Conservation (phyloP, 2,113 vertebrate genomes). For the Hipposideros armiger region DNA sequence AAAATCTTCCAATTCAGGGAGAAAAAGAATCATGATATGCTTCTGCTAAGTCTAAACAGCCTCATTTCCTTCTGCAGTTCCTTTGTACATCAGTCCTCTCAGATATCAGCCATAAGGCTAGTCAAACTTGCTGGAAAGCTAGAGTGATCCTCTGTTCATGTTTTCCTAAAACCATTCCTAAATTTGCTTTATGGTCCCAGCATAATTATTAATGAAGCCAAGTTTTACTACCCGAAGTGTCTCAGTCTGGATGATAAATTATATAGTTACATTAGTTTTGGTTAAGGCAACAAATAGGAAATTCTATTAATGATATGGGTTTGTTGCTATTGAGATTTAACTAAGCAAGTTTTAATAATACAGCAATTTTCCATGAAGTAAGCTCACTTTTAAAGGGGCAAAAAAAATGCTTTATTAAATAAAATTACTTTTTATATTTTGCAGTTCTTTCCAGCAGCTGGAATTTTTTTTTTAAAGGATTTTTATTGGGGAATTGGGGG, state of each 20-base stretch:
- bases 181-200: background rate
- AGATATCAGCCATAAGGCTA: background rate
- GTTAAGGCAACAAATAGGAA: conserved; percentile 23
- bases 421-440: background rate
- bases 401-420: conserved; percentile 31
- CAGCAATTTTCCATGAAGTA: background rate
- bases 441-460: background rate
- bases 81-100: background rate
- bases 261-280: background rate
- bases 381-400: background rate
- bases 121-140: background rate
- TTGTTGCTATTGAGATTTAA: conserved; percentile 33
- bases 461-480: background rate
- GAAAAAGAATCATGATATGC: background rate
- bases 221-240: background rate
- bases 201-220: conserved; percentile 18
- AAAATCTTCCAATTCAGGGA: background rate
- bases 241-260: conserved; percentile 3
- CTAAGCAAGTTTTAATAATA: conserved; percentile 8
- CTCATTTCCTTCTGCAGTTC: background rate
- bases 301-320: background rate
- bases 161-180: background rate
- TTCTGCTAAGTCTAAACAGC: background rate
- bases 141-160: background rate
- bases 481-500: too few relatives aligned